Evolutionary conservation across 2,888 invertebrate genomes (phyloP).

Genomic region (Papilio protenor): DNA sequence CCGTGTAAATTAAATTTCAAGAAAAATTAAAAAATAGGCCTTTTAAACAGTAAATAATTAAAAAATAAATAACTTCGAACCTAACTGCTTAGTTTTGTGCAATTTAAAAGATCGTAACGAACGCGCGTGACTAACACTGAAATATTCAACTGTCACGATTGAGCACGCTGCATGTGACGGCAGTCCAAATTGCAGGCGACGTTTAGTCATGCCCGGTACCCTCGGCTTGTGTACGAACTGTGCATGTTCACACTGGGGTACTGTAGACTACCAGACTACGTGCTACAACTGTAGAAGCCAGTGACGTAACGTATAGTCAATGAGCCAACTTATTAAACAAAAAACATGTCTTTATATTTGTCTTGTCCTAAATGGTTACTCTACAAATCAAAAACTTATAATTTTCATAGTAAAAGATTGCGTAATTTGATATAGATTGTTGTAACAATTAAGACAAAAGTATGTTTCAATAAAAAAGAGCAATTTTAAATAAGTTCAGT

Average conservation of each 20-base stretch:
- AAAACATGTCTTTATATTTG: background rate
- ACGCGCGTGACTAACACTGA: conserved; percentile 75
- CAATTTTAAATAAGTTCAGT: background rate
- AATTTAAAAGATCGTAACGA: conserved; percentile 49
- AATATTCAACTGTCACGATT: conserved; percentile 74
- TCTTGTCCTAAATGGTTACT: too few relatives aligned
- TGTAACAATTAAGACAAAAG: background rate
- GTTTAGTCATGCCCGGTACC: conserved; percentile 63
- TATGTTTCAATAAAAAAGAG: background rate
- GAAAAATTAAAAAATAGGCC: too few relatives aligned
- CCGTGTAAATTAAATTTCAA: too few relatives aligned
- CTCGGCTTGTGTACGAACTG: conserved; percentile 53
- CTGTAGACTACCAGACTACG: background rate
- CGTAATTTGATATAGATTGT: background rate
- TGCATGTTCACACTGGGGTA: background rate
- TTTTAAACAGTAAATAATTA: background rate
- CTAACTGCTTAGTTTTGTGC: background rate
- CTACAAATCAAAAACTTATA: too few relatives aligned
- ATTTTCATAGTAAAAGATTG: background rate
- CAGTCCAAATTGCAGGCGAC: conserved; percentile 67
- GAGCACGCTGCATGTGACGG: conserved; percentile 64
- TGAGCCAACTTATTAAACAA: background rate
- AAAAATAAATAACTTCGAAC: background rate
- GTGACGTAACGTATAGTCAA: background rate
- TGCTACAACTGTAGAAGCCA: too few relatives aligned